Base-by-base conservation (phyloP, 2,797 vertebrate species). In the Poecilia wingei region DNA sequence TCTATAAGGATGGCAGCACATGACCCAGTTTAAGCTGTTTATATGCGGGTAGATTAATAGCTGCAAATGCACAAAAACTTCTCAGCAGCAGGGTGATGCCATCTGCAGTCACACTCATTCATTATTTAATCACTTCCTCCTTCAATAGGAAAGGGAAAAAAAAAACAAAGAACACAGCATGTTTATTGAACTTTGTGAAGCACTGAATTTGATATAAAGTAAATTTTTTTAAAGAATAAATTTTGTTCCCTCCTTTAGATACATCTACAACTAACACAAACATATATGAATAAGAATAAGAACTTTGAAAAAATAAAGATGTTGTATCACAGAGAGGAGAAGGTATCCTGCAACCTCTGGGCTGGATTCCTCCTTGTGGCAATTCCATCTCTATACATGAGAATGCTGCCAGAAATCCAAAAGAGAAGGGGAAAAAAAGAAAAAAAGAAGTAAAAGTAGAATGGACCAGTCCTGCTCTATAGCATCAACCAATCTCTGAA, bases 371-470 rank as follows among this genome's bases (percentile, higher is more conserved):
- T 81, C 33, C 72, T 80, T 47, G 70, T 33, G 83, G 88, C 87
- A 91, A 83, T 91, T 84, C 91, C 89, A 92, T 93, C 89, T 89
- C 88, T 91, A 88, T 88, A 92, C 91, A 88, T 87, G 85, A 92
- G 74, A 86, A 92, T 83, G 83, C 84, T 82, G 86, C 88, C 90
- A 84, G 77, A 77, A 84, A 86, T 74, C 13, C 7, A n/a, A 9
- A 74, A 39, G 59, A 61, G 55, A 25, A 61, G 31, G 59, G 61
- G 55, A 33, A 18, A 20, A 20, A 49, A 18, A 73, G 72, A 64
- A 57, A 57, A 59, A 31, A 31, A 31, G n/a, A 59, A 33, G 7
- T 64, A 79, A 83, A 73, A 64, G 77, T 79, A 55, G 78, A 92
- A 90, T 82, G 72, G 79, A 87, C 82, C 74, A 61, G 72, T 72